phyloP scores from a whole-genome alignment of 2,797 vertebrate genomes.

The Leptoclinus maculatus region DNA sequence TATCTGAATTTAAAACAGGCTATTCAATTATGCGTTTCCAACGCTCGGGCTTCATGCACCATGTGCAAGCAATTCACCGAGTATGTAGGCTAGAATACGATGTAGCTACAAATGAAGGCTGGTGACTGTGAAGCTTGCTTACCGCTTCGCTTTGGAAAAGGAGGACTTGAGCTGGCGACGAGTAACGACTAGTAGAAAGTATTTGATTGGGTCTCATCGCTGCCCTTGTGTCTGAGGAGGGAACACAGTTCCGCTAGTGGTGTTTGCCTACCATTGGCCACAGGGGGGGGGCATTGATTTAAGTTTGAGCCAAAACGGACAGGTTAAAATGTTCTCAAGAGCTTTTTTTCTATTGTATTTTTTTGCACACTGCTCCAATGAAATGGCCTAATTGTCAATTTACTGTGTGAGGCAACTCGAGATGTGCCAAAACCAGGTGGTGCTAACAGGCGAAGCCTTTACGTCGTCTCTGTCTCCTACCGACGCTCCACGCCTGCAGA shows the following conservation, averaged over 20 bases:
- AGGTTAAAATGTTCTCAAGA: too few relatives aligned
- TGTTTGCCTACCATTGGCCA: too few relatives aligned
- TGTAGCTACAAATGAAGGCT: neutral
- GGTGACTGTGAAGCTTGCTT: neutral
- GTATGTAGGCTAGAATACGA: neutral
- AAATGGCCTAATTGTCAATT: neutral
- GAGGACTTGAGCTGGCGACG: too few relatives aligned
- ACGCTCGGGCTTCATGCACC: neutral
- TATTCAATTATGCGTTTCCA: neutral
- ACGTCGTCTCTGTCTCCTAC: neutral
- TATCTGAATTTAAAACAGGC: neutral
- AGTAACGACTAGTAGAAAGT: too few relatives aligned
- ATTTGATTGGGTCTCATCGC: too few relatives aligned
- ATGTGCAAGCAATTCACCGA: neutral
- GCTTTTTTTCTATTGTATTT: neutral
- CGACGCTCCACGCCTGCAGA: too few relatives aligned
- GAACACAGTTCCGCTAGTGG: too few relatives aligned
- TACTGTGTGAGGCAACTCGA: too few relatives aligned
- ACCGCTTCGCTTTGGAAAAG: neutral
- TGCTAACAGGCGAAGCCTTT: neutral
- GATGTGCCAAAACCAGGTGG: constrained; percentile 61
- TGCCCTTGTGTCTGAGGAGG: too few relatives aligned
- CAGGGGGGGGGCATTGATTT: too few relatives aligned
- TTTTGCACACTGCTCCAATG: neutral
- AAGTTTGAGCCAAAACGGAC: too few relatives aligned